Evolutionary conservation across 37 sponge, comb jelly and placozoan species (phyloP).

Genomic region (Hexactinellida sp.): DNA sequence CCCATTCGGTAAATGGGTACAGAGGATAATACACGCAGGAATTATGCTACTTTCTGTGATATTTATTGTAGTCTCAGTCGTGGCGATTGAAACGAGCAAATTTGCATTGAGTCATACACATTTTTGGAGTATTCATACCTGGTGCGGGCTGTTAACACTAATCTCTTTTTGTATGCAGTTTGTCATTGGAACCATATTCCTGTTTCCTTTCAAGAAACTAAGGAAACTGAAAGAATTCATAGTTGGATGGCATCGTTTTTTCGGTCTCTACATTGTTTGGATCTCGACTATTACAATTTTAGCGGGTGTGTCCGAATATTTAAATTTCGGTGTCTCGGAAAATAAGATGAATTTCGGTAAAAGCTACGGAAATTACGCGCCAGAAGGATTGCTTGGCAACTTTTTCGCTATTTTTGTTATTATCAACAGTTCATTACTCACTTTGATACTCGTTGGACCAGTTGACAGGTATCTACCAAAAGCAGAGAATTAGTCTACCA

Average conservation of each 20-base stretch:
- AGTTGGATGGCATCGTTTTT: background rate
- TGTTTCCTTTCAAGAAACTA: background rate
- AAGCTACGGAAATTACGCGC: background rate
- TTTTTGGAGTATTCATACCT: slow-evolving; percentile 10
- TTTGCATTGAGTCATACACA: background rate
- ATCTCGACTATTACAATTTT: background rate
- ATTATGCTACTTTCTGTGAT: background rate
- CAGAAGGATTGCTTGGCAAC: background rate
- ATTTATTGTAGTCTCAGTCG: background rate
- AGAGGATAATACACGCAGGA: background rate
- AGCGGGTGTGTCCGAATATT: background rate
- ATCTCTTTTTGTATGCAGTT: background rate
- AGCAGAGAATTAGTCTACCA: background rate
- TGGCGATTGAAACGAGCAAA: background rate
- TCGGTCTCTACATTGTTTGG: background rate
- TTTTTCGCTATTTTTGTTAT: background rate
- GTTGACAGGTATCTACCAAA: background rate
- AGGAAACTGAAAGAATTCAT: background rate
- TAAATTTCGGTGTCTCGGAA: background rate
- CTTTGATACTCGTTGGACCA: background rate
- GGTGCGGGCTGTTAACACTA: background rate
- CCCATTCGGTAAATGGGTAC: background rate
- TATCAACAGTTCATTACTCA: background rate
- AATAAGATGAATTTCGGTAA: background rate
- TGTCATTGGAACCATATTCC: background rate